These are phyloP conservation scores for Pachypsylla venusta DNA, from an alignment of 1,140 invertebrate species.

Conservation along the genomic window DNA sequence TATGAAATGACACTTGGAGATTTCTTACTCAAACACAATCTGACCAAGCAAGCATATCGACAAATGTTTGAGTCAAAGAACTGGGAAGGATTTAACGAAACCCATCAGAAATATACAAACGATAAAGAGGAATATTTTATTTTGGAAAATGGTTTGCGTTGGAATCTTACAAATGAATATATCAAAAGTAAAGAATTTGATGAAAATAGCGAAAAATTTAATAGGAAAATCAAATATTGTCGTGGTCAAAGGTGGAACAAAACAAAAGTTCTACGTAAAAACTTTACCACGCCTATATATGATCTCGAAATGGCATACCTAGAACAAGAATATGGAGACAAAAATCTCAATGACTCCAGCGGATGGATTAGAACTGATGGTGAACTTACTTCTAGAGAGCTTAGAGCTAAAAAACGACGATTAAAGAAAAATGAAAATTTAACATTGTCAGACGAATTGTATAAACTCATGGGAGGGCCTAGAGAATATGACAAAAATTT, in stretches of 20 bases:
- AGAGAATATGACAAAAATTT: background rate
- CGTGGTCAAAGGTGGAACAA: background rate
- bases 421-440: background rate
- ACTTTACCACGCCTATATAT: too few relatives aligned
- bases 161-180: background rate
- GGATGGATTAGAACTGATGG: too few relatives aligned
- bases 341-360: too few relatives aligned
- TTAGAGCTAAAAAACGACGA: background rate
- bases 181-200: background rate
- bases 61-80: background rate
- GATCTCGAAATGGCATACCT: background rate
- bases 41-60: background rate
- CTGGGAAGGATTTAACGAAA: background rate
- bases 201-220: background rate
- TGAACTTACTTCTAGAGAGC: background rate
- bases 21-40: background rate
- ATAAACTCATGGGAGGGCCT: background rate
- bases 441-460: background rate
- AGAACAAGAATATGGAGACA: background rate
- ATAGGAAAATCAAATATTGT: background rate
- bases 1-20: background rate
- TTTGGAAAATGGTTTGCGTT: background rate
- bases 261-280: too few relatives aligned
- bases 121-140: background rate
- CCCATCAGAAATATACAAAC: slow-evolving; percentile 6